Base-by-base conservation (phyloP, 2,797 vertebrate genomes). In the Argyrosomus regius region DNA sequence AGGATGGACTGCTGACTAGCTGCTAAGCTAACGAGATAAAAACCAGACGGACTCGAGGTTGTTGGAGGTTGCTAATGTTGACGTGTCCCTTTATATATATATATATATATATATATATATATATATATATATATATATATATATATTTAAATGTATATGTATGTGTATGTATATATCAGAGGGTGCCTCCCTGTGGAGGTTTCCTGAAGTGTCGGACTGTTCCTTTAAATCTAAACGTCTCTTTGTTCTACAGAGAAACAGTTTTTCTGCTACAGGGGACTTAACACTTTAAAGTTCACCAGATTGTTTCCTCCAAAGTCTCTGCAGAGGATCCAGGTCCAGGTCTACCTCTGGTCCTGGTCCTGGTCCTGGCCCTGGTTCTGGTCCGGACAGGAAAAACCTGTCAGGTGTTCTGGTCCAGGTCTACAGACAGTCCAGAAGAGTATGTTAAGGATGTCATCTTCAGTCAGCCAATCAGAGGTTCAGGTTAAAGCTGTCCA, bases 201-300 rank as follows among this genome's bases (percentile, higher is more conserved):
- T 71, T 35, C 5, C 72, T 53, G 43, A 72, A 69, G 39, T 45
- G 68, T 39, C 28, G 41, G 62, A 80, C 75, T 70, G 66, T 10
- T 82, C 60, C 83, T 82, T 77, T 72, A 81, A 84, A 89, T 91
- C 77, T 78, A 89, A 35, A 89, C 39, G 24, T 81, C 52, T 75
- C 61, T 57, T 75, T 77, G 52, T 35, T 75, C 31, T 64, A 67
- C 31, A 78, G 50, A 78, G 46, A 60, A 45, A 56, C 43, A 20
- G 4, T 41, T 66, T 64, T 62, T 70, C 76, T 65, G 81, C 81
- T 88, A 89, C 82, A 84, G 48, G 83, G 84, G 85, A 81, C 61
- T 83, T 85, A 92, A 90, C 87, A 81, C 87, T 87, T 81, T 81
- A 20, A 48, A 69, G 67, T n/a, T 72, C 48, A 69, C 22, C 59